Evolutionary conservation across 1,140 invertebrate genomes (phyloP).

Genomic region (Leptopilina clavipes): DNA sequence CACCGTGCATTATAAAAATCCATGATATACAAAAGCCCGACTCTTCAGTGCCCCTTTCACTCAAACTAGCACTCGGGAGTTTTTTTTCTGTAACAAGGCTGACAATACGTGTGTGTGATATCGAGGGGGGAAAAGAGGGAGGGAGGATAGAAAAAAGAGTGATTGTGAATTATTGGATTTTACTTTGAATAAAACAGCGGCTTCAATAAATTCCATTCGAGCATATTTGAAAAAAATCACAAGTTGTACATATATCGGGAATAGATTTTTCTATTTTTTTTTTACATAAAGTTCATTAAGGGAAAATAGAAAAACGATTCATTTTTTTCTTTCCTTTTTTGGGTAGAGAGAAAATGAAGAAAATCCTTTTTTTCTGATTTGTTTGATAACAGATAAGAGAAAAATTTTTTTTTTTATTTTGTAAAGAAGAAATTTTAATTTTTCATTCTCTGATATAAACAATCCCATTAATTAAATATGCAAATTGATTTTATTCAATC

Average conservation of each 20-base stretch:
- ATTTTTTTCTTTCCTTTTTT: too few species aligned
- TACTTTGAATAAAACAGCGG: background rate
- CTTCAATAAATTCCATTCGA: background rate
- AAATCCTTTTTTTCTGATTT: too few species aligned
- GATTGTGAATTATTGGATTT: slow-evolving; percentile 9
- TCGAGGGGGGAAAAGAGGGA: too few species aligned
- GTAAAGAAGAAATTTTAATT: too few species aligned
- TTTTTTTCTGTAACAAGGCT: slow-evolving; percentile 7
- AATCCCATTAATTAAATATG: background rate
- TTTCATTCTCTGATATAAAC: too few species aligned
- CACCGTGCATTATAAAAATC: slow-evolving; percentile 4
- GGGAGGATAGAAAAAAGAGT: background rate
- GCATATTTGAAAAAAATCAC: background rate
- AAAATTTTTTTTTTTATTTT: too few species aligned
- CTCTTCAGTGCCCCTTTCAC: background rate
- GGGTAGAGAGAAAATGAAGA: too few species aligned
- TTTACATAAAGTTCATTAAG: background rate
- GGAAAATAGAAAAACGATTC: too few species aligned
- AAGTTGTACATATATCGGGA: background rate
- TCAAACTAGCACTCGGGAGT: background rate
- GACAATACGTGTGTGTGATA: background rate
- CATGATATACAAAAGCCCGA: background rate
- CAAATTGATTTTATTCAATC: background rate
- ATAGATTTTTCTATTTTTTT: background rate
- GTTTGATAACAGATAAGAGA: too few species aligned